phyloP scores from a whole-genome alignment of 2,797 vertebrate species.

The Arrhamphus sclerolepis region DNA sequence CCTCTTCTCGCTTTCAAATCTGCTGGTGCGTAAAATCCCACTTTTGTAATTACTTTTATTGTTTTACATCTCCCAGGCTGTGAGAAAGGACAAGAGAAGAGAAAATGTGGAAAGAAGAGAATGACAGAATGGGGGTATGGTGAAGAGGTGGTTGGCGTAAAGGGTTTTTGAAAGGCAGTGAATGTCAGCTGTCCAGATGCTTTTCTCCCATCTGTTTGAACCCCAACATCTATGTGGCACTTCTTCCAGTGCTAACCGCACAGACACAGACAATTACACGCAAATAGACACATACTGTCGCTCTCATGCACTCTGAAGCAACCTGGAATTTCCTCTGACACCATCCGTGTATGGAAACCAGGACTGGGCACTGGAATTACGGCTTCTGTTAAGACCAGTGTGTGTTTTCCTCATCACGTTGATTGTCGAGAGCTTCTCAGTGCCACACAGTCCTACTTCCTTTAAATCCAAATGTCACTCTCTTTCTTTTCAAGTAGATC shows the following conservation, averaged over 20 bases:
- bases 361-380: conserved; percentile 59
- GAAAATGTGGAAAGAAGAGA: conserved; percentile 32
- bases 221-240: conserved; percentile 69
- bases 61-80: conserved; percentile 45
- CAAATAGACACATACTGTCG: conserved; percentile 10
- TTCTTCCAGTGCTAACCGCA: conserved; percentile 43
- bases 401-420: conserved; percentile 67
- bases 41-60: conserved; percentile 39
- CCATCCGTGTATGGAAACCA: conserved; percentile 57
- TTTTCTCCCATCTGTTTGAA: conserved; percentile 73
- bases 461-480: conserved; percentile 50
- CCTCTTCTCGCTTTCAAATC: conserved; percentile 11
- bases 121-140: conserved; percentile 72
- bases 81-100: conserved; percentile 15
- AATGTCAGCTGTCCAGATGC: conserved; percentile 75
- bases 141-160: conserved; percentile 56
- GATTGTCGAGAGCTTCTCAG: conserved; percentile 49
- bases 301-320: conserved; percentile 31
- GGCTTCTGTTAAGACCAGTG: conserved; percentile 65
- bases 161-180: conserved; percentile 68
- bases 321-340: conserved; percentile 70
- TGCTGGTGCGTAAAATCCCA: conserved; percentile 24
- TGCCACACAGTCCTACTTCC: conserved; percentile 41
- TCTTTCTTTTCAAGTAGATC: conserved; percentile 44
- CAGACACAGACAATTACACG: conserved; percentile 23